Conservation (phyloP, 2,888 invertebrate species). For the Aleiodes leptofemur region DNA sequence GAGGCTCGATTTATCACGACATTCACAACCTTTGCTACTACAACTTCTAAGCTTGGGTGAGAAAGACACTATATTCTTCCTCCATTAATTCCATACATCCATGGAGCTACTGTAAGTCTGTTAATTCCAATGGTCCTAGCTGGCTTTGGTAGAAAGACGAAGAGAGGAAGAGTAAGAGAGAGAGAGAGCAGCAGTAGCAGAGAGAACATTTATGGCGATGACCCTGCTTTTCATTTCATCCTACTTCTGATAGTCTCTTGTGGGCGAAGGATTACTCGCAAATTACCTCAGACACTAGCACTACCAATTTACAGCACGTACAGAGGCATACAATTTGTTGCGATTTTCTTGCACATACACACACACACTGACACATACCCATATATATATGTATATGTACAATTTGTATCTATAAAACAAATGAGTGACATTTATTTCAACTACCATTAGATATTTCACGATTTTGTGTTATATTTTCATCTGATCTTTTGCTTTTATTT, state of each 20-base stretch:
- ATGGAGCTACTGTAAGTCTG: slow-evolving; percentile 54
- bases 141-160: slow-evolving; percentile 50
- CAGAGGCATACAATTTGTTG: slow-evolving; percentile 50
- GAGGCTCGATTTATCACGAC: slow-evolving; percentile 24
- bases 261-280: slow-evolving; percentile 57
- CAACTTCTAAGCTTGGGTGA: slow-evolving; percentile 34
- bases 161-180: too few relatives aligned
- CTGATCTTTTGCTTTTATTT: background rate
- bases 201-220: slow-evolving; percentile 57
- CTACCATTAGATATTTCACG: slow-evolving; percentile 14
- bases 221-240: slow-evolving; percentile 56
- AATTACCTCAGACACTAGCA: slow-evolving; percentile 53
- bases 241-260: slow-evolving; percentile 47
- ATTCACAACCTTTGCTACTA: slow-evolving; percentile 20
- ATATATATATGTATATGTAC: background rate
- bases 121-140: slow-evolving; percentile 56
- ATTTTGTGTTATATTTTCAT: slow-evolving; percentile 22
- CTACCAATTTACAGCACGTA: slow-evolving; percentile 19
- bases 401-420: slow-evolving; percentile 28
- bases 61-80: slow-evolving; percentile 13
- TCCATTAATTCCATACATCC: slow-evolving; percentile 41
- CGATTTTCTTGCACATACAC: slow-evolving; percentile 40
- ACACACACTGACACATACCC: too few relatives aligned
- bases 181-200: too few relatives aligned
- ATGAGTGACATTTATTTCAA: too few relatives aligned